phyloP scores from a whole-genome alignment of 92 coral and sea anemone genomes.

The Umimayanthus chanpuru region DNA sequence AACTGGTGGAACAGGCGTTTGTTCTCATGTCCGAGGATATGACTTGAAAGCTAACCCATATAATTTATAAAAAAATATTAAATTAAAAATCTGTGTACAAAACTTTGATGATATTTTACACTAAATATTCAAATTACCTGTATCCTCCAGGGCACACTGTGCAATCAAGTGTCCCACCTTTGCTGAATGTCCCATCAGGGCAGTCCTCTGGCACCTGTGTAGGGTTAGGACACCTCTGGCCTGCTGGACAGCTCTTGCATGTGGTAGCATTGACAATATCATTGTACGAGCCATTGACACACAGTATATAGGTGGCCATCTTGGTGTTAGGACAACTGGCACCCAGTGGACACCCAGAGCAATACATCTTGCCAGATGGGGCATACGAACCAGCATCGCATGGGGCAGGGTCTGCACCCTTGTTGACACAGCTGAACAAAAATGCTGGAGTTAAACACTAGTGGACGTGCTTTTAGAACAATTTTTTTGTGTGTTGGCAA shows the following conservation, averaged over 20 bases:
- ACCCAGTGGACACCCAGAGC: constrained; percentile 54
- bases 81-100: no score
- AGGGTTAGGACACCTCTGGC: constrained; percentile 69
- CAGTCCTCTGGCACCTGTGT: constrained; percentile 70
- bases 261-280: constrained; percentile 42
- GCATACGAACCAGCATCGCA: constrained; percentile 71
- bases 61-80: no score
- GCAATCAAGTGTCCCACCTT: constrained; percentile 45
- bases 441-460: not conserved
- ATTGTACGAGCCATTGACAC: constrained; percentile 59
- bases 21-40: no score
- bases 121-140: constrained; percentile 28
- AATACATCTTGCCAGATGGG: constrained; percentile 60
- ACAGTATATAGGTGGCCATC: constrained; percentile 42
- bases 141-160: constrained; percentile 47
- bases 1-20: no score
- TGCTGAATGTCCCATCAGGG: constrained; percentile 60
- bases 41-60: no score
- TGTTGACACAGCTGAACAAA: constrained; percentile 62
- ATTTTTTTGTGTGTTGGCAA: no score
- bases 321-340: constrained; percentile 47
- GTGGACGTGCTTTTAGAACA: no score
- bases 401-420: constrained; percentile 62
- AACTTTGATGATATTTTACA: no score
- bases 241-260: constrained; percentile 83